Evolutionary conservation across 2,797 vertebrate species (phyloP).

Genomic region (Eospalax fontanierii): DNA sequence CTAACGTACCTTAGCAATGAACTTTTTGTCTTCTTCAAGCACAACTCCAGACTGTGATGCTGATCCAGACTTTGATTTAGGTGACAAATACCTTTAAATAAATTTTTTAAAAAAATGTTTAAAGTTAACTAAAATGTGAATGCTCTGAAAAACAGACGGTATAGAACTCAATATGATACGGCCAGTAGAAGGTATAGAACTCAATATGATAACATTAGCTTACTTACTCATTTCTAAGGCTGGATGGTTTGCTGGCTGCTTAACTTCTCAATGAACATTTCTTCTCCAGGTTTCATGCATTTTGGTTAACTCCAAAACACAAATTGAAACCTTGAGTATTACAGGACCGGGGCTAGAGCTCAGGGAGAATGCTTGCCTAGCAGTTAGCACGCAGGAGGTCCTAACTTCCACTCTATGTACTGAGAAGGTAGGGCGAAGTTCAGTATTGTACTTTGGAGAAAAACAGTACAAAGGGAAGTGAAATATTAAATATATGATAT

Average conservation of each 20-base stretch:
- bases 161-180: not conserved
- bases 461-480: not conserved
- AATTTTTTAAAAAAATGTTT: not conserved
- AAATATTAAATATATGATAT: not conserved
- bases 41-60: constrained; percentile 42
- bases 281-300: constrained; percentile 11
- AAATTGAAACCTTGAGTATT: not conserved
- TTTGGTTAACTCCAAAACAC: not conserved
- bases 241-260: not conserved
- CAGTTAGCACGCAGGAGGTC: not conserved
- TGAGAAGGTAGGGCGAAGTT: no score
- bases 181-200: not conserved
- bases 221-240: not conserved
- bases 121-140: constrained; percentile 56
- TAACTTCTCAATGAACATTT: not conserved
- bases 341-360: not conserved
- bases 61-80: constrained; percentile 72
- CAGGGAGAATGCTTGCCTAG: not conserved
- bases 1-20: constrained; percentile 83
- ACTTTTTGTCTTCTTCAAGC: constrained; percentile 58
- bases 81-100: constrained; percentile 89
- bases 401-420: not conserved
- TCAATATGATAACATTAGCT: not conserved
- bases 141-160: constrained; percentile 54
- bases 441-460: not conserved